phyloP scores from a whole-genome alignment of 2,888 invertebrate species.

The Dolomedes plantarius region DNA sequence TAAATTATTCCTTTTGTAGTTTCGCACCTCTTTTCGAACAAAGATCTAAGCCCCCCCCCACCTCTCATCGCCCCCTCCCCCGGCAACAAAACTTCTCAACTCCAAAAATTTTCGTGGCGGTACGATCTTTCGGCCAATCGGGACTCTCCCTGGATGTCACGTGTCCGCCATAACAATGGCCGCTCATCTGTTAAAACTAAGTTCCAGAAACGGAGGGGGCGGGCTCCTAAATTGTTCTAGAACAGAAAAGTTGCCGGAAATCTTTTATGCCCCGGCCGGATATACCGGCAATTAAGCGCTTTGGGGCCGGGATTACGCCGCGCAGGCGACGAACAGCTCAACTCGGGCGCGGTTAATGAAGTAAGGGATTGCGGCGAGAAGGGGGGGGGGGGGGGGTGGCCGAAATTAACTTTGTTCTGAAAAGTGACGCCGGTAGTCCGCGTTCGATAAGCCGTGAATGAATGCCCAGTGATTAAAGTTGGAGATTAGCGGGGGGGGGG shows the following conservation, averaged over 20 bases:
- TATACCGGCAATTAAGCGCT: conserved; percentile 64
- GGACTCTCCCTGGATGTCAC: not conserved
- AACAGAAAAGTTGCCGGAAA: conserved; percentile 42
- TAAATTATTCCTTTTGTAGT: not conserved
- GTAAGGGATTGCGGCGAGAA: conserved; percentile 9
- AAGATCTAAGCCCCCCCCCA: not conserved
- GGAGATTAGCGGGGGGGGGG: not conserved
- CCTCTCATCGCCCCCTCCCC: not conserved
- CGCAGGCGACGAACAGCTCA: conserved; percentile 7
- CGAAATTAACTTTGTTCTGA: conserved; percentile 21
- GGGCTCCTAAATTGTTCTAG: conserved; percentile 11
- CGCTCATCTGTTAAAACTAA: conserved; percentile 66
- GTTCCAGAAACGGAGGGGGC: conserved; percentile 3
- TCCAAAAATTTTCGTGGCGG: not conserved
- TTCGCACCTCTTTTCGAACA: not conserved
- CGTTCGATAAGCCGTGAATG: conserved; percentile 6
- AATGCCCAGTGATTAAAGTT: not conserved
- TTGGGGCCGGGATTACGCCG: conserved; percentile 51
- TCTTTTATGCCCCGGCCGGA: conserved; percentile 60
- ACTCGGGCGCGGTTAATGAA: conserved; percentile 44
- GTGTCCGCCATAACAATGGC: conserved; percentile 20
- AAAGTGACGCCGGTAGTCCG: conserved; percentile 19
- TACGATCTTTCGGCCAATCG: not conserved
- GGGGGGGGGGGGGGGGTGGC: not conserved
- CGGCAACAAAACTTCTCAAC: not conserved